phyloP scores from a whole-genome alignment of 1,140 invertebrate species.

The Aphaenogaster rudis region DNA sequence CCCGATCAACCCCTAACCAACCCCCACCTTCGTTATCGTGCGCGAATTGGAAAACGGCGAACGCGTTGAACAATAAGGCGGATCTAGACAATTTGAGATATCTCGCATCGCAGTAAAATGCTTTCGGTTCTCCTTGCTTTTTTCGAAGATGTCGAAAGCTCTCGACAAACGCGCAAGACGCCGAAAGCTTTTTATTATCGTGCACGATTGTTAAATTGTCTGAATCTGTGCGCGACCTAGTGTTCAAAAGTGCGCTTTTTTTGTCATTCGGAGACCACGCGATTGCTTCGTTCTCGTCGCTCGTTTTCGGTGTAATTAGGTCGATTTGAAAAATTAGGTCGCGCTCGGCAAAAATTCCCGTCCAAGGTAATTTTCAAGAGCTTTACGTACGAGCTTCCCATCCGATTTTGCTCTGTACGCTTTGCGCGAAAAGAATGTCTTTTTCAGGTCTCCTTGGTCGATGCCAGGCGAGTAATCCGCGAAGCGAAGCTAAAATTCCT shows the following conservation, averaged over 20 bases:
- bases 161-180: slow-evolving; percentile 5
- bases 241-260: slow-evolving; percentile 1
- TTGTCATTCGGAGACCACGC: slow-evolving; percentile 1
- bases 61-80: too few relatives aligned
- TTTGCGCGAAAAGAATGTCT: not conserved
- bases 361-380: not conserved
- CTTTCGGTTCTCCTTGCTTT: not conserved
- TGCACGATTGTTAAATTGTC: slow-evolving; percentile 10
- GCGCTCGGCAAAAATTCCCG: slow-evolving; percentile 22
- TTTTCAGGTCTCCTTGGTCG: not conserved
- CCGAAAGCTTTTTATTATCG: slow-evolving; percentile 1
- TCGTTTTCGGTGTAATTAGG: slow-evolving; percentile 1
- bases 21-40: not conserved
- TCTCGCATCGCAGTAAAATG: not conserved
- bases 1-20: not conserved
- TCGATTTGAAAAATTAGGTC: slow-evolving; percentile 15
- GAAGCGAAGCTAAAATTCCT: not conserved
- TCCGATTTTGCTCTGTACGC: not conserved
- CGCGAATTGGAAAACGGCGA: not conserved
- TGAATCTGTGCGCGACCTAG: not conserved
- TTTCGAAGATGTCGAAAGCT: not conserved
- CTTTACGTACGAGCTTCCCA: not conserved
- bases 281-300: not conserved
- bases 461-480: slow-evolving; percentile 15
- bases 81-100: not conserved